A percentile compares a stretch with the other conserved stretches of the same genome.
These are phyloP conservation scores for Mesembrinibis cayennensis DNA, from an alignment of 2,113 vertebrate species.

Conservation along the genomic window DNA sequence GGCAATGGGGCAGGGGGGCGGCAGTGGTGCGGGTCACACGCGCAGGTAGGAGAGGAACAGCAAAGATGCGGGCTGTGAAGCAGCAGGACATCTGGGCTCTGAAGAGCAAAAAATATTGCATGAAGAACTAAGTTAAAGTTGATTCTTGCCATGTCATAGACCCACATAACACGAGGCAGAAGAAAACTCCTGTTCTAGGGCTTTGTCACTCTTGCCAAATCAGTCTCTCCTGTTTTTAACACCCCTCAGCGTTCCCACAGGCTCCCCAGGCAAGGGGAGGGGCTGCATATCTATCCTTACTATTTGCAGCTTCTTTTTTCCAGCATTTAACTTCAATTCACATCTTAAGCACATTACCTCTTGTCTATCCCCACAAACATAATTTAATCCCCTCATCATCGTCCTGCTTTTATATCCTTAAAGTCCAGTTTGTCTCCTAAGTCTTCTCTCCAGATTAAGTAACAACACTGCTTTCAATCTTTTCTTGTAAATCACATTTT, in stretches of 20 bases:
- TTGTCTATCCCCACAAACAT: neutral
- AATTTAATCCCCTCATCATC: neutral
- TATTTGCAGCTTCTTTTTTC: neutral
- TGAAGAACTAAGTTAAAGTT: neutral
- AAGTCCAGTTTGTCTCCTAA: neutral
- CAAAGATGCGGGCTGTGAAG: rapidly evolving
- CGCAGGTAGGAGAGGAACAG: neutral
- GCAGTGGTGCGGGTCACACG: rapidly evolving
- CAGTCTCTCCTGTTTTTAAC: neutral
- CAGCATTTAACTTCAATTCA: neutral
- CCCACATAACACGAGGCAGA: neutral
- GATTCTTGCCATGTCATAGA: neutral
- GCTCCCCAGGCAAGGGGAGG: neutral
- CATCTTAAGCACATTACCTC: neutral
- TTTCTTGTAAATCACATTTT: neutral
- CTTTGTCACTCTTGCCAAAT: neutral
- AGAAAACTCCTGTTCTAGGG: neutral
- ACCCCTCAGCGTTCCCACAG: neutral
- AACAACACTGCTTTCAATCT: neutral
- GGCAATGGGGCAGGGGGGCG: neutral
- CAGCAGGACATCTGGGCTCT: neutral
- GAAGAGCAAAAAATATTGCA: neutral
- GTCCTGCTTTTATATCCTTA: neutral
- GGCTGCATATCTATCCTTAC: neutral
- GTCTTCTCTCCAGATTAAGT: neutral